Conservation (phyloP, 2,113 vertebrate genomes). For the Dunckerocampus dactyliophorus region DNA sequence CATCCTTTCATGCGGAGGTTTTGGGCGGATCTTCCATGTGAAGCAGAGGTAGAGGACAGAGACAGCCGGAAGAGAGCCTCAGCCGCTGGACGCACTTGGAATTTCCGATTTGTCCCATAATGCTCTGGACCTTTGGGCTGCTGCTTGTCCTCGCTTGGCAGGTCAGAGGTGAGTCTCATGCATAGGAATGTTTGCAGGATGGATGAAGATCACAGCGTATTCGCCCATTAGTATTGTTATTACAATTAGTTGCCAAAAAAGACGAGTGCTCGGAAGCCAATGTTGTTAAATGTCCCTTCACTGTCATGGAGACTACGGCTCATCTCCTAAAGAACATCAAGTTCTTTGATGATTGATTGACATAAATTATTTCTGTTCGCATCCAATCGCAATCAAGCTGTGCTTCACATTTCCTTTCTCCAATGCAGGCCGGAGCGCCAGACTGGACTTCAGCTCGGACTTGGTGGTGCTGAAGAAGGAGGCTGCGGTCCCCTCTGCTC, state of each 20-base stretch:
- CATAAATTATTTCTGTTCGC: too few species aligned
- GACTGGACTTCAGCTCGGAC: slow-evolving; percentile 49
- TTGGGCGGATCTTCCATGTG: not conserved
- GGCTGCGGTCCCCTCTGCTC: slow-evolving; percentile 48
- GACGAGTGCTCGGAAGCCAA: too few species aligned
- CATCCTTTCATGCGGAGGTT: slow-evolving; percentile 8
- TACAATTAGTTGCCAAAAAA: too few species aligned
- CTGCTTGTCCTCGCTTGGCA: slow-evolving; percentile 72
- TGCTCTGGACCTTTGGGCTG: slow-evolving; percentile 75
- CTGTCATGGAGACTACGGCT: too few species aligned
- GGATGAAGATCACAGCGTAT: not conserved
- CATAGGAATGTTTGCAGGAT: too few species aligned
- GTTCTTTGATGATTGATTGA: too few species aligned
- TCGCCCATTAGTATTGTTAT: not conserved
- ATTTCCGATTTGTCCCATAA: slow-evolving; percentile 49
- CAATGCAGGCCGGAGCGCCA: slow-evolving; percentile 59
- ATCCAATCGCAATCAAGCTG: not conserved
- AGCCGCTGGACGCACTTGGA: slow-evolving; percentile 25
- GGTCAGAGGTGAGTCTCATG: slow-evolving; percentile 76
- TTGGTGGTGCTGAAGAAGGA: slow-evolving; percentile 42
- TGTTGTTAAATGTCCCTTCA: too few species aligned
- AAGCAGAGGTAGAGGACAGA: slow-evolving; percentile 41
- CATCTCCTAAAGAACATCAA: too few species aligned
- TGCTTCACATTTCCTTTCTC: not conserved
- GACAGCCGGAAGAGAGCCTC: not conserved